Conservation (phyloP, 2,888 invertebrate species). For the Rhorus exstirpatorius region DNA sequence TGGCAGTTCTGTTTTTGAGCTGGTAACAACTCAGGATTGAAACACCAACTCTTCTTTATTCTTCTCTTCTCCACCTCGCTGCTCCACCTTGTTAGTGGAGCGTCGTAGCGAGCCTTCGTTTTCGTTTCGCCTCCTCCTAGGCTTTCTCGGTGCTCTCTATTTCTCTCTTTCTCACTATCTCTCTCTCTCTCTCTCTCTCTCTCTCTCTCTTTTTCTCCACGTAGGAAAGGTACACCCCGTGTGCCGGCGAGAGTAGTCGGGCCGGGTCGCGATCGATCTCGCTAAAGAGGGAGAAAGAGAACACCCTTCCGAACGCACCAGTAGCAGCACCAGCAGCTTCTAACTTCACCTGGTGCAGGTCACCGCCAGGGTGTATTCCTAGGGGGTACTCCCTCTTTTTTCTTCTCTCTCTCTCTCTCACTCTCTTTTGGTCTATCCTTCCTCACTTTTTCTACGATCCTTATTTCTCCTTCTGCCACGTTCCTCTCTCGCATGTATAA, state of each 20-base stretch:
- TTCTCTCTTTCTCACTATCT: conserved; percentile 41
- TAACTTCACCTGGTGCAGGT: conserved; percentile 69
- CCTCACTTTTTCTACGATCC: conserved; percentile 7
- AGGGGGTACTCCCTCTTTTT: conserved; percentile 33
- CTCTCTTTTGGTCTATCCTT: neutral
- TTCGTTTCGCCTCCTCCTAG: conserved; percentile 42
- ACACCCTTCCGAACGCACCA: conserved; percentile 67
- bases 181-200: conserved; percentile 45
- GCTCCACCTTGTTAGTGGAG: conserved; percentile 62
- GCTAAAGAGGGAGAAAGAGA: conserved; percentile 70
- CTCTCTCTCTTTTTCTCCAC: conserved; percentile 60
- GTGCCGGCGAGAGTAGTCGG: conserved; percentile 66
- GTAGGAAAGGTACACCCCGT: conserved; percentile 60
- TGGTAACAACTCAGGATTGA: conserved; percentile 8
- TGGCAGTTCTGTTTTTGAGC: conserved; percentile 27
- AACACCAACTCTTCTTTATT: conserved; percentile 12
- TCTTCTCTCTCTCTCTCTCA: conserved; percentile 15
- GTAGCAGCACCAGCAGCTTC: conserved; percentile 63
- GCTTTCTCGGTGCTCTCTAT: conserved; percentile 49
- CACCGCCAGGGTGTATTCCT: conserved; percentile 67
- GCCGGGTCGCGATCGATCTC: conserved; percentile 71
- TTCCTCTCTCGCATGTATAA: conserved; percentile 24
- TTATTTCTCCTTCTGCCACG: conserved; percentile 28
- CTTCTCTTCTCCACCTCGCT: conserved; percentile 48
- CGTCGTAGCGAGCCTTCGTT: conserved; percentile 42